Evolutionary conservation across 1,140 invertebrate species (phyloP), one percentile per base, ranked within the genome.

Genomic region (Phortica variegata): DNA sequence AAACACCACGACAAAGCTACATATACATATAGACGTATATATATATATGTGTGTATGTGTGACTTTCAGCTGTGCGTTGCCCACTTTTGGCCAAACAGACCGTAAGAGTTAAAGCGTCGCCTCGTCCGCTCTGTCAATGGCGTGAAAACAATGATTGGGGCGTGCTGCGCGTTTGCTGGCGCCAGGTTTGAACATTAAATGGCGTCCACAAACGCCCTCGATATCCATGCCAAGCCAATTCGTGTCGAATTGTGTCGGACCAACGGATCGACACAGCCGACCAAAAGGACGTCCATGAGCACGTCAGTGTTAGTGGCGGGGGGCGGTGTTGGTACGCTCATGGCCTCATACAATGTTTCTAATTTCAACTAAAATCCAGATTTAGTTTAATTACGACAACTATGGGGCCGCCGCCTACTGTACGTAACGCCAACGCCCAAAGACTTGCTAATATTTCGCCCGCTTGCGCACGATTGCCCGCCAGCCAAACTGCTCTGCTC

Each of bases 351-450:
- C 23, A 26, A 26, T 58, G 60, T 63, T 63, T 68, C 65, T 68
- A 68, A 60, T 68, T 68, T 68, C 57, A 68, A 68, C 63, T 49
- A 60, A 68, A 56, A 48, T 60, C 63, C 52, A 60, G 63, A 65
- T 68, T 68, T 68, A 68, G 63, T 68, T 68, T 68, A 68, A 68
- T 68, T 68, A 68, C 63, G 68, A 68, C 63, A 68, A 63, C 63
- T 58, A 68, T 56, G 50, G 46, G 66, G 62, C 56, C 56, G 58
- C 59, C 50, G 56, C 52, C 58, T 58, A 61, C 51, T 52, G 49
- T 58, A 65, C 46, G 54, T n/a, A n/a, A n/a, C 37, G 13, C 12
- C 19, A 31, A 17, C 32, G 19, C 32, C 20, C 23, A 20, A 40
- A 17, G 31, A 17, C 29, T 47, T 37, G 23, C 36, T 39, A 26